Conservation (phyloP, 92 coral and sea anemone genomes). For the Paragorgia papillata region DNA sequence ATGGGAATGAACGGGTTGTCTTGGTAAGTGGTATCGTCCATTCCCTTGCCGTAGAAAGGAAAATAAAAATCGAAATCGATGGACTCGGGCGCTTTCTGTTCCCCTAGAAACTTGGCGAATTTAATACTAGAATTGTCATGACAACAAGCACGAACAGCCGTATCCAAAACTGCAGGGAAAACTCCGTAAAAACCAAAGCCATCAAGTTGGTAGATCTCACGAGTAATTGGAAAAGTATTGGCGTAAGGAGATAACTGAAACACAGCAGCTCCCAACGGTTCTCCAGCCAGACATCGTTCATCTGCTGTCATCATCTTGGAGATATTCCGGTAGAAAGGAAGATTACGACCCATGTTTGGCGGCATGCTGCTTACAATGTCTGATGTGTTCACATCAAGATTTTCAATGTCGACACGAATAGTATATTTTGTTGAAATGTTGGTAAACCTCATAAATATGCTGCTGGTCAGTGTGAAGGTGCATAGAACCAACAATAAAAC, state of each 20-base stretch:
- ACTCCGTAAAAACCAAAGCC: background rate
- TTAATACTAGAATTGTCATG: constrained; percentile 59
- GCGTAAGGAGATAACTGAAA: background rate
- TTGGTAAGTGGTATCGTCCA: constrained; percentile 41
- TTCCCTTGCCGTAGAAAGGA: constrained; percentile 84
- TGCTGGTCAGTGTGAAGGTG: background rate
- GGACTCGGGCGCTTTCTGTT: constrained; percentile 61
- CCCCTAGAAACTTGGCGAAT: constrained; percentile 73
- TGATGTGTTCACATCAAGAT: constrained; percentile 1
- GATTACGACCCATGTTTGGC: background rate
- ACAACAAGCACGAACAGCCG: constrained; percentile 66
- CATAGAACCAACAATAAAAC: background rate
- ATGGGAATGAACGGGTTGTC: constrained; percentile 76
- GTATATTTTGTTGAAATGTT: background rate
- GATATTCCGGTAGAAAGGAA: constrained; percentile 46
- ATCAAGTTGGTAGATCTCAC: background rate
- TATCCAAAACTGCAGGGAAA: constrained; percentile 70
- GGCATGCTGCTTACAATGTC: background rate
- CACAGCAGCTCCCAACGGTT: constrained; percentile 48
- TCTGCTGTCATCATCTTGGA: constrained; percentile 65
- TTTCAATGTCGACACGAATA: background rate
- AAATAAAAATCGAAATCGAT: constrained; percentile 67
- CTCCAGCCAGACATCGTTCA: constrained; percentile 76
- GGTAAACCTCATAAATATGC: background rate
- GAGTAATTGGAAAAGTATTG: background rate